Conservation (phyloP, 1,140 invertebrate genomes). For the Pseudachorutes palmiensis region DNA sequence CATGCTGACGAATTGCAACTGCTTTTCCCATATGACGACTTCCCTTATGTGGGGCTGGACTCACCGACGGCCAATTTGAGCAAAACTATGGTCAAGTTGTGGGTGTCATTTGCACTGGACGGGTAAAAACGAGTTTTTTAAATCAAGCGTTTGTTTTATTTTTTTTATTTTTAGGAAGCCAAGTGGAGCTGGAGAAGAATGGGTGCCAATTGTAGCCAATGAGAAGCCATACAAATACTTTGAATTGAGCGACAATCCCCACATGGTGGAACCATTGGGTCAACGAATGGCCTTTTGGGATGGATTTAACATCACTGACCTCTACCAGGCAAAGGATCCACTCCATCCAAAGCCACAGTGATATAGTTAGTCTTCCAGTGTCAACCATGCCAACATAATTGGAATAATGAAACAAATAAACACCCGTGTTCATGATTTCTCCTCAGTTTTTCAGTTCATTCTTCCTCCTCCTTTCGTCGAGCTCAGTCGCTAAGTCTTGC, state of each 20-base stretch:
- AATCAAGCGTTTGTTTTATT: neutral
- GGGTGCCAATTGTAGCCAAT: slow-evolving; percentile 7
- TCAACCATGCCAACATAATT: neutral
- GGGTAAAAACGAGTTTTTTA: slow-evolving; percentile 18
- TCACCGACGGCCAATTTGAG: slow-evolving; percentile 24
- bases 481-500: too few species aligned
- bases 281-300: slow-evolving; percentile 32
- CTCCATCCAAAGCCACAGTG: neutral
- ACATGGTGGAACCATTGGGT: neutral
- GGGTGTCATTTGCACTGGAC: slow-evolving; percentile 24
- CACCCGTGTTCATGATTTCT: too few species aligned
- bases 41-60: slow-evolving; percentile 16
- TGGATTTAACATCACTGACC: slow-evolving; percentile 16
- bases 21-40: slow-evolving; percentile 29
- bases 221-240: slow-evolving; percentile 17
- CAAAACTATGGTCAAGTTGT: slow-evolving; percentile 23
- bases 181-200: neutral
- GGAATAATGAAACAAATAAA: neutral
- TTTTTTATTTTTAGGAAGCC: slow-evolving; percentile 1
- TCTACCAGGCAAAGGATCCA: slow-evolving; percentile 1
- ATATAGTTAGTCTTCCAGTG: neutral
- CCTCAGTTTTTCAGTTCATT: too few species aligned
- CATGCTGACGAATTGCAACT: slow-evolving; percentile 31
- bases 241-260: slow-evolving; percentile 12
- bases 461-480: too few species aligned